Conservation (phyloP, 2,888 invertebrate genomes). For the Drosophila formosana region DNA sequence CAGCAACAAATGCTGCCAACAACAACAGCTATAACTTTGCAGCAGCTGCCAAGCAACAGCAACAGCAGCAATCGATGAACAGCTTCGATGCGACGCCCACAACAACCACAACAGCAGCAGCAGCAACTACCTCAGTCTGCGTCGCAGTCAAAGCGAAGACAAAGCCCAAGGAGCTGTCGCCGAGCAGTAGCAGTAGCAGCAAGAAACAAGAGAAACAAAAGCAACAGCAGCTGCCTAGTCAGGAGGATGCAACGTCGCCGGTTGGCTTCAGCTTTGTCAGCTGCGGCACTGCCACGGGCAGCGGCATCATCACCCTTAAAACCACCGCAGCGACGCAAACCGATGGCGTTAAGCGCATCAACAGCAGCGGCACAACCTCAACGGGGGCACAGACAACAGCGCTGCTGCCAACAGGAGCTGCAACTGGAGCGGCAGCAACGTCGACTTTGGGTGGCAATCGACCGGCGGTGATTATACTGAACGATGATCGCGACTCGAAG, state of each 20-base stretch:
- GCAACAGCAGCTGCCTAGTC: slow-evolving; percentile 43
- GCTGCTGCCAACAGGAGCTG: background rate
- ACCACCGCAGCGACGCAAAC: slow-evolving; percentile 68
- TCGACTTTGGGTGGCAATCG: slow-evolving; percentile 53
- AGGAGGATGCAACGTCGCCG: slow-evolving; percentile 49
- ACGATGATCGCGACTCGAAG: slow-evolving; percentile 85
- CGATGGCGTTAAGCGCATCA: slow-evolving; percentile 56
- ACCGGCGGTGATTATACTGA: slow-evolving; percentile 91
- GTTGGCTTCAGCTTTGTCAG: slow-evolving; percentile 28
- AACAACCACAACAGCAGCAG: background rate
- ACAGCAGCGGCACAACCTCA: slow-evolving; percentile 20
- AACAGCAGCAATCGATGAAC: slow-evolving; percentile 21
- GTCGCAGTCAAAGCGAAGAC: slow-evolving; percentile 51
- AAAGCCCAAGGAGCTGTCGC: slow-evolving; percentile 63
- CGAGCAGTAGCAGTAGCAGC: slow-evolving; percentile 25
- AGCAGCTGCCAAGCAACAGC: slow-evolving; percentile 28
- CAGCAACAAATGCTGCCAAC: slow-evolving; percentile 15
- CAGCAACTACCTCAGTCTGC: slow-evolving; percentile 62
- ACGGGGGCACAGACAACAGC: slow-evolving; percentile 17
- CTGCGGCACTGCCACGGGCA: slow-evolving; percentile 9
- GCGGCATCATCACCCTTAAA: slow-evolving; percentile 33
- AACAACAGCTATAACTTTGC: slow-evolving; percentile 34
- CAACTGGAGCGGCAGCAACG: background rate
- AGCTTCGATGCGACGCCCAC: slow-evolving; percentile 19
- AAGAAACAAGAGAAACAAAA: slow-evolving; percentile 28